These are phyloP conservation scores for Psettodes erumei DNA, from an alignment of 2,113 vertebrate species.

Conservation along the genomic window DNA sequence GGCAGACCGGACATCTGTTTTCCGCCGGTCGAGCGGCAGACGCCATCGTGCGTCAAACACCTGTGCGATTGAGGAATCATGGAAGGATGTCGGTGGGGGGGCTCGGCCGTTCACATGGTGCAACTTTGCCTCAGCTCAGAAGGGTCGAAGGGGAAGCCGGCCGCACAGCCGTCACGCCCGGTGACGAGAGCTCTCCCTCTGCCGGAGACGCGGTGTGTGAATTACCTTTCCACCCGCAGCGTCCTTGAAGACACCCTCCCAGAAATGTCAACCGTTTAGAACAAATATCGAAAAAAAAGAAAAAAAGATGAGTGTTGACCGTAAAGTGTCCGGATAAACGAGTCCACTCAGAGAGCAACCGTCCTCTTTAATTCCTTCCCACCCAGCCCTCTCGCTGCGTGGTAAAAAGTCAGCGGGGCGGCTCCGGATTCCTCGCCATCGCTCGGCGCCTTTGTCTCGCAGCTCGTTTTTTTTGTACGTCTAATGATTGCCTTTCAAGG, in stretches of 20 bases:
- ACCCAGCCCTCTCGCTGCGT: slow-evolving; percentile 57
- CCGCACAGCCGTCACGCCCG: slow-evolving; percentile 51
- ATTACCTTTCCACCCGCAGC: slow-evolving; percentile 62
- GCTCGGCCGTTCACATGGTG: slow-evolving; percentile 58
- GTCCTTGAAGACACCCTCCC: slow-evolving; percentile 57
- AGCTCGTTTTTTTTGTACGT: slow-evolving; percentile 51
- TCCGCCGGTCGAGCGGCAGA: slow-evolving; percentile 50
- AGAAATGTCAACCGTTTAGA: slow-evolving; percentile 81
- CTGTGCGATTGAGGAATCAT: slow-evolving; percentile 57
- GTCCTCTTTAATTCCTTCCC: slow-evolving; percentile 54
- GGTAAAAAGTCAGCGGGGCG: slow-evolving; percentile 44
- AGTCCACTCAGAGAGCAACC: slow-evolving; percentile 68
- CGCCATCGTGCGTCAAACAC: slow-evolving; percentile 66
- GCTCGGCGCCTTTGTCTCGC: slow-evolving; percentile 25
- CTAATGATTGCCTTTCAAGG: slow-evolving; percentile 64
- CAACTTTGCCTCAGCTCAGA: slow-evolving; percentile 57
- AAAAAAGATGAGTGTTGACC: slow-evolving; percentile 67
- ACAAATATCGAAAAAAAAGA: slow-evolving; percentile 69
- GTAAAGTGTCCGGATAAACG: slow-evolving; percentile 72
- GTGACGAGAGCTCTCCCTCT: slow-evolving; percentile 43
- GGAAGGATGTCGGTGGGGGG: slow-evolving; percentile 40
- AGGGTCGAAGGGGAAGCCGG: slow-evolving; percentile 63
- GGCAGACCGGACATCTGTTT: slow-evolving; percentile 71
- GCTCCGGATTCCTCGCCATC: slow-evolving; percentile 52
- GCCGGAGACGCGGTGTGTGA: slow-evolving; percentile 45